These are phyloP conservation scores for Drosophila neutralis DNA, from an alignment of 2,888 invertebrate species.

Conservation along the genomic window DNA sequence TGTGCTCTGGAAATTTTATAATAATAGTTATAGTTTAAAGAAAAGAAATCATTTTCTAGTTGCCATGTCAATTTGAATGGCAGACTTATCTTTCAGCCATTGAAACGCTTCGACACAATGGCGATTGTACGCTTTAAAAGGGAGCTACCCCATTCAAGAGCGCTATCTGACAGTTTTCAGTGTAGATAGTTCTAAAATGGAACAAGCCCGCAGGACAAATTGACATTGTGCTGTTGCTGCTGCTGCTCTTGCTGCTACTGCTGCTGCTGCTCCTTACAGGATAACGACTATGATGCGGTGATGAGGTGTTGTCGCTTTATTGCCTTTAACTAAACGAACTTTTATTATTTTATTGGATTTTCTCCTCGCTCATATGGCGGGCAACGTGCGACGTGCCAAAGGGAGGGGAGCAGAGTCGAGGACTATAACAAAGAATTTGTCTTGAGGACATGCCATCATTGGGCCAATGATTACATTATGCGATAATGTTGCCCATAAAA, in stretches of 20 bases:
- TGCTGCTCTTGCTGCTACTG: constrained; percentile 7
- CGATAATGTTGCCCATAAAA: constrained; percentile 79
- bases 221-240: constrained; percentile 33
- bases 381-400: not conserved
- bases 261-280: constrained; percentile 9
- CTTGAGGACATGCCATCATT: constrained; percentile 79
- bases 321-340: constrained; percentile 75
- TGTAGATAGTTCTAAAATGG: constrained; percentile 33
- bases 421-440: constrained; percentile 75
- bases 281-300: constrained; percentile 40
- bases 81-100: constrained; percentile 2
- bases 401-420: constrained; percentile 2
- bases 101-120: constrained; percentile 14
- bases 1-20: not conserved
- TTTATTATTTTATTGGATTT: constrained; percentile 77
- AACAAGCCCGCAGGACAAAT: constrained; percentile 39
- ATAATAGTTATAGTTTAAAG: constrained; percentile 1
- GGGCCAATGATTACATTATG: constrained; percentile 81
- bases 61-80: constrained; percentile 3
- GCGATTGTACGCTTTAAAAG: not conserved
- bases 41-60: not conserved
- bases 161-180: constrained; percentile 6
- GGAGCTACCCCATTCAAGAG: constrained; percentile 3
- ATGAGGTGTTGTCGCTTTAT: constrained; percentile 75
- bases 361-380: not conserved